Percentiles rank a stretch among this genome's conserved stretches.
These are phyloP conservation scores for Arenicola marina DNA, from an alignment of 2,888 invertebrate species.

Conservation along the genomic window DNA sequence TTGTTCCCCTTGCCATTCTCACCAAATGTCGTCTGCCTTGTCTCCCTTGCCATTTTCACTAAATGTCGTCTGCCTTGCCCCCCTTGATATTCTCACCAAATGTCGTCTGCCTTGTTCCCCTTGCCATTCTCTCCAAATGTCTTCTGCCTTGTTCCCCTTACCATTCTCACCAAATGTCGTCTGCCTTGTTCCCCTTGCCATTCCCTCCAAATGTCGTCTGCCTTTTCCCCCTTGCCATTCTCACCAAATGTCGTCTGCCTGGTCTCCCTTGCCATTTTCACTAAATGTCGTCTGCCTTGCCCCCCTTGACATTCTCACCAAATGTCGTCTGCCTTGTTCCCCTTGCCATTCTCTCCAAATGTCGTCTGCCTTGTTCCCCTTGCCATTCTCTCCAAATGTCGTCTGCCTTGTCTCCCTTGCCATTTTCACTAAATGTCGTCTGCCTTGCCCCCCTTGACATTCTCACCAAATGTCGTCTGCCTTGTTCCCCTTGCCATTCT, in stretches of 20 bases:
- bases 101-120: background rate
- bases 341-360: background rate
- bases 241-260: background rate
- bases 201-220: background rate
- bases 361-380: background rate
- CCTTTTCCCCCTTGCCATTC: background rate
- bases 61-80: background rate
- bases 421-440: background rate
- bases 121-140: background rate
- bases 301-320: constrained; percentile 14
- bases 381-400: background rate
- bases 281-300: background rate
- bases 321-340: background rate
- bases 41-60: background rate
- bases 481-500: background rate
- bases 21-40: background rate
- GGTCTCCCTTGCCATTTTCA: background rate
- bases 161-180: background rate
- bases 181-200: background rate
- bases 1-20: background rate
- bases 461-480: background rate
- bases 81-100: constrained; percentile 13
- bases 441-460: constrained; percentile 15
- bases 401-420: constrained; percentile 1
- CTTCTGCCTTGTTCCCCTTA: background rate